These are phyloP conservation scores for Oryzias melastigma DNA, from an alignment of 2,113 vertebrate genomes.

Conservation along the genomic window DNA sequence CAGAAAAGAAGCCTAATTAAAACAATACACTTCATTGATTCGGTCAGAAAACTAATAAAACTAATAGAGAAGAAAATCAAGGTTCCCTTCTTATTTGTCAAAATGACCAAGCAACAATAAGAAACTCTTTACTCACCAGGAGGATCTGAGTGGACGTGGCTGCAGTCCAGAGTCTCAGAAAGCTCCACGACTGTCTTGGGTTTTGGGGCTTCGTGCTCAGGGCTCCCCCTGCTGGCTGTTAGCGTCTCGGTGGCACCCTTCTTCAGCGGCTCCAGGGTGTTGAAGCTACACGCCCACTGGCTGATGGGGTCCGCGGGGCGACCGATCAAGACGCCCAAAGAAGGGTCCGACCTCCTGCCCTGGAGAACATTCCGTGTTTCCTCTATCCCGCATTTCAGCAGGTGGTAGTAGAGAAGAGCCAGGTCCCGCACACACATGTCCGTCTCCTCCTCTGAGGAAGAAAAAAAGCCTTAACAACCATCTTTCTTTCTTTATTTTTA, in stretches of 20 bases:
- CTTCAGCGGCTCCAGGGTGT: conserved; percentile 83
- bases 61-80: too few relatives aligned
- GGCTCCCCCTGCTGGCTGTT: conserved; percentile 63
- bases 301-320: conserved; percentile 81
- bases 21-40: too few relatives aligned
- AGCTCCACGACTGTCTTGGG: conserved; percentile 33
- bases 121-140: conserved; percentile 39
- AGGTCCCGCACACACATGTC: conserved; percentile 91
- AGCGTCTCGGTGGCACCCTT: conserved; percentile 69
- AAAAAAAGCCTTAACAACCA: conserved; percentile 7
- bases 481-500: not conserved
- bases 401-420: conserved; percentile 90
- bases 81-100: too few relatives aligned
- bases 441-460: conserved; percentile 85
- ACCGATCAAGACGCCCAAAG: conserved; percentile 85
- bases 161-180: conserved; percentile 30
- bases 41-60: too few relatives aligned
- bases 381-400: conserved; percentile 84
- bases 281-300: conserved; percentile 85
- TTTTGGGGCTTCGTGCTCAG: conserved; percentile 50
- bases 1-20: too few relatives aligned
- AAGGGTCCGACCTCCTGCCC: conserved; percentile 88
- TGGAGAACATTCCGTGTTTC: conserved; percentile 80
- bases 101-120: not conserved
- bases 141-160: conserved; percentile 1